Conservation (phyloP, 2,797 vertebrate genomes). For the Gallinago nigripennis region DNA sequence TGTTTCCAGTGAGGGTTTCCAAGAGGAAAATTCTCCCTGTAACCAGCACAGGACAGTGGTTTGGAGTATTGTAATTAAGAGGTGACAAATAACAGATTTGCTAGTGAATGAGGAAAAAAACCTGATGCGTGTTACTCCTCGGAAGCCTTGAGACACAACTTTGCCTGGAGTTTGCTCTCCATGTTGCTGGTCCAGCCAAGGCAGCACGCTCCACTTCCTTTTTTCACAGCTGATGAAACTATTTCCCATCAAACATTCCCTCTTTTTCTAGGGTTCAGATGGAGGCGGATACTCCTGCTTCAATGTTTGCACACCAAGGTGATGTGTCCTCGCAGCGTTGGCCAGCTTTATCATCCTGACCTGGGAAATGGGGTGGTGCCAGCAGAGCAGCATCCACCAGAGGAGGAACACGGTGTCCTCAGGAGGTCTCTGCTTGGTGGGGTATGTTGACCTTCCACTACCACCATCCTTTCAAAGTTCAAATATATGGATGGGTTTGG, state of each 20-base stretch:
- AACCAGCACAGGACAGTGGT: not conserved
- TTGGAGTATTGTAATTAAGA: not conserved
- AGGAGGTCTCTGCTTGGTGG: not conserved
- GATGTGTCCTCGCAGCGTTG: not conserved
- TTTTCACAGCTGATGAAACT: not conserved
- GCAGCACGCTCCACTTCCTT: accelerated
- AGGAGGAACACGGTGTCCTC: accelerated
- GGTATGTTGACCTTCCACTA: not conserved
- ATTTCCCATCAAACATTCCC: not conserved
- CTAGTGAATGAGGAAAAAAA: not conserved
- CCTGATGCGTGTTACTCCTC: not conserved
- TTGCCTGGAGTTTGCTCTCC: not conserved
- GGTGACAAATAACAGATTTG: not conserved
- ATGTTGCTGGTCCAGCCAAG: not conserved
- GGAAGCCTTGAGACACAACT: not conserved
- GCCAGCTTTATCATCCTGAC: accelerated
- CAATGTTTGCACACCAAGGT: not conserved
- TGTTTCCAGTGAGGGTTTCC: not conserved
- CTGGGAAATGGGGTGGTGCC: not conserved
- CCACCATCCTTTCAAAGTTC: accelerated
- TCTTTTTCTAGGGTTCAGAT: not conserved
- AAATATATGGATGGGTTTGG: accelerated
- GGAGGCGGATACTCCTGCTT: not conserved
- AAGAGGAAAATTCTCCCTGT: not conserved
- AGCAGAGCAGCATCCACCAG: not conserved